Conservation (phyloP, 2,888 invertebrate genomes). For the Tenthredo distinguenda region DNA sequence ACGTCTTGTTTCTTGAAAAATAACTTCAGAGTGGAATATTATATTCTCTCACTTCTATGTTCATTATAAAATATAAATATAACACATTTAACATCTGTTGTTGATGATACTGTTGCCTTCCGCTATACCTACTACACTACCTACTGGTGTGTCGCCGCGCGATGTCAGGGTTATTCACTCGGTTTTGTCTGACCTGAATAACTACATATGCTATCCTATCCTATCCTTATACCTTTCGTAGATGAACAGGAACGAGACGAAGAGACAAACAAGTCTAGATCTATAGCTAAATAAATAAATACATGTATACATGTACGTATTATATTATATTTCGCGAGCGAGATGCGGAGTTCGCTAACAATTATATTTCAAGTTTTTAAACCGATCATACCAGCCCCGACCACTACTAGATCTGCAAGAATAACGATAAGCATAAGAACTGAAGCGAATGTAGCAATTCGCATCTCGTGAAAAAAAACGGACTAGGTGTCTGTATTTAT, state of each 20-base stretch:
- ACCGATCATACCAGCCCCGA: no score
- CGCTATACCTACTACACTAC: no score
- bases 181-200: conserved; percentile 1
- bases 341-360: no score
- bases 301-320: background rate
- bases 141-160: no score
- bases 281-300: background rate
- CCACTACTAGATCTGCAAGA: no score
- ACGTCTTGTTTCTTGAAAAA: background rate
- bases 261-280: background rate
- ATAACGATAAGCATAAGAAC: no score
- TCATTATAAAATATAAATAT: background rate
- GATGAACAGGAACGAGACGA: background rate
- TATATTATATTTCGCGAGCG: background rate
- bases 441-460: no score
- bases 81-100: background rate
- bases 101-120: background rate
- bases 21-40: background rate
- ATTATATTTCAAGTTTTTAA: no score
- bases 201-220: background rate
- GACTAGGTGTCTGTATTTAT: no score
- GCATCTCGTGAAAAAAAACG: no score
- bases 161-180: background rate
- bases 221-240: background rate
- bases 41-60: background rate